Percentiles rank a stretch among this genome's conserved stretches.
Evolutionary conservation across 2,113 vertebrate genomes (phyloP).

Genomic region (Orycteropus afer): DNA sequence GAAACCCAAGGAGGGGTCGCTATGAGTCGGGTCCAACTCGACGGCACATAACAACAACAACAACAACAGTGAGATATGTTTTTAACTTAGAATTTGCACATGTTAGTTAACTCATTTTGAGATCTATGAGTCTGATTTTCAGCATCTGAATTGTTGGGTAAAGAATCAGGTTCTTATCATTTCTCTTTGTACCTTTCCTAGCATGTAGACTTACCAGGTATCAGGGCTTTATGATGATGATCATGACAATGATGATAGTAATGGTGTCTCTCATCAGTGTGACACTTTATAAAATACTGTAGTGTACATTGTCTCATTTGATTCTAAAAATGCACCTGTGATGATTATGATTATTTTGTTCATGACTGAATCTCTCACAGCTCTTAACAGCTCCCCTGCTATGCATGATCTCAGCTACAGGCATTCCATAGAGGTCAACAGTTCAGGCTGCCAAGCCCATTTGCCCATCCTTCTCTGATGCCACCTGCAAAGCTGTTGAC

Average conservation of each 20-base stretch:
- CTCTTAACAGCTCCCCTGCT: neutral
- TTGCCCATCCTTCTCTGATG: neutral
- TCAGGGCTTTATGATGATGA: neutral
- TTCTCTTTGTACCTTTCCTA: conserved; percentile 24
- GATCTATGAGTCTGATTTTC: neutral
- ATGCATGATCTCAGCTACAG: neutral
- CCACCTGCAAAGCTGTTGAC: neutral
- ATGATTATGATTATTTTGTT: neutral
- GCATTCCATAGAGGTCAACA: neutral
- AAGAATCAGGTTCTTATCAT: neutral
- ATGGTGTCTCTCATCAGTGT: neutral
- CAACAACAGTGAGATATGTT: neutral
- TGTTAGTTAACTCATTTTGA: neutral
- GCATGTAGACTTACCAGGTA: neutral
- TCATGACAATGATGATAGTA: neutral
- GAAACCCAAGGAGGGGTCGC: no score
- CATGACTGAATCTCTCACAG: neutral
- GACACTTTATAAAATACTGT: neutral
- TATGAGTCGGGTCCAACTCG: no score
- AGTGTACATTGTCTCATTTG: neutral
- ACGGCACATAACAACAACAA: no score
- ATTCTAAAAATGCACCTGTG: conserved; percentile 12
- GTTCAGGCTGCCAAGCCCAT: neutral
- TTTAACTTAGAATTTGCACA: neutral
- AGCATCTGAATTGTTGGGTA: neutral